Conservation (phyloP, 2,797 vertebrate species). For the Odontamblyopus rebecca region DNA sequence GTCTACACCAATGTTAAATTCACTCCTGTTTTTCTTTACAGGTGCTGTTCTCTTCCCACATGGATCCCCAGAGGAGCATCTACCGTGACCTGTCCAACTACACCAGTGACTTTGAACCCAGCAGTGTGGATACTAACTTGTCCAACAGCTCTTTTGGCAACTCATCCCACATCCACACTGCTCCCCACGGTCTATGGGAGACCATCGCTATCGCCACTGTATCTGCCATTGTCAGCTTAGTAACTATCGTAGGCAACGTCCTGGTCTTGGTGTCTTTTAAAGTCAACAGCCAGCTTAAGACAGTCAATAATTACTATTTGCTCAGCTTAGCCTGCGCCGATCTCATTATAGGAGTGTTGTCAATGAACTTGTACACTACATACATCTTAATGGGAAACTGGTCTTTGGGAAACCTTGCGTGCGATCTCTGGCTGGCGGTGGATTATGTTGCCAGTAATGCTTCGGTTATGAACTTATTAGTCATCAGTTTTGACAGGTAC, state of each 20-base stretch:
- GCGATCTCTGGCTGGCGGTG: constrained; percentile 95
- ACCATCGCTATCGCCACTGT: constrained; percentile 89
- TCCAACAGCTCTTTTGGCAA: constrained; percentile 81
- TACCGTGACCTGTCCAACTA: constrained; percentile 28
- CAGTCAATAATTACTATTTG: constrained; percentile 97
- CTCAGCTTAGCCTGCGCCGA: constrained; percentile 96
- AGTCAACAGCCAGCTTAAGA: constrained; percentile 97
- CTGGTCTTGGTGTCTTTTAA: constrained; percentile 96
- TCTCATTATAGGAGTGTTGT: constrained; percentile 95
- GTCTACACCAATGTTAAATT: neutral
- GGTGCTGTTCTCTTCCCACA: constrained; percentile 40
- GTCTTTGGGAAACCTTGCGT: constrained; percentile 93
- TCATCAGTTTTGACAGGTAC: constrained; percentile 98
- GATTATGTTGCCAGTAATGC: constrained; percentile 98
- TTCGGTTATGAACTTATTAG: constrained; percentile 97
- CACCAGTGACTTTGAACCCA: constrained; percentile 19
- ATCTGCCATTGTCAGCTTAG: constrained; percentile 90
- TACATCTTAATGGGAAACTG: constrained; percentile 97
- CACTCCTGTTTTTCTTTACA: constrained; percentile 38
- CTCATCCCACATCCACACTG: constrained; percentile 64
- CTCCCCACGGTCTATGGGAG: constrained; percentile 86
- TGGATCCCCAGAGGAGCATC: constrained; percentile 43
- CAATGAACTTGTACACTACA: constrained; percentile 97
- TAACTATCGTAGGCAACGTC: constrained; percentile 93
- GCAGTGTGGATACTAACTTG: constrained; percentile 79